Percentiles rank a stretch among this genome's conserved stretches.
Conservation (phyloP, 2,113 vertebrate species). For the Quiscalus mexicanus region DNA sequence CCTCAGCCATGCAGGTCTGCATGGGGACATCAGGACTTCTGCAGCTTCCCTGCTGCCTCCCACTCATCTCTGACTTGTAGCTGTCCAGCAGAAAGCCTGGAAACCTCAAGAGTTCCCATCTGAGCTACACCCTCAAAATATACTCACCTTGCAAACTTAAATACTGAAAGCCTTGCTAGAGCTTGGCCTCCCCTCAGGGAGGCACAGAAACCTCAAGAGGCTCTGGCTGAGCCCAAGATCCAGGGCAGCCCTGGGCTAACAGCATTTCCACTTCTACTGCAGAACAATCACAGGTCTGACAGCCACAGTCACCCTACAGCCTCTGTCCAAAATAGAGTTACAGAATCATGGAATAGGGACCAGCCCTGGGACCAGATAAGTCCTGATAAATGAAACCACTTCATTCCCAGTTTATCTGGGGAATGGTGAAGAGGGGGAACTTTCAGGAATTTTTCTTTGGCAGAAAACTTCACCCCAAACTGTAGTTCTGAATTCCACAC, state of each 20-base stretch:
- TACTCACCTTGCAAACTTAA: neutral
- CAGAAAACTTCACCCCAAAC: neutral
- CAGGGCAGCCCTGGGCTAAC: neutral
- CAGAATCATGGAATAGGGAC: accelerated
- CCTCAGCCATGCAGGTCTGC: accelerated
- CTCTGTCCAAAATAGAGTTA: neutral
- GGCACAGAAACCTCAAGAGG: neutral
- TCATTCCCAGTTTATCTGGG: neutral
- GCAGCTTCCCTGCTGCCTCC: neutral
- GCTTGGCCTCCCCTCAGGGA: neutral
- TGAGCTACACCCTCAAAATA: neutral
- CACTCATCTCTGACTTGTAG: neutral
- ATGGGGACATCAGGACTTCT: neutral
- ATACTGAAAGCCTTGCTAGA: neutral
- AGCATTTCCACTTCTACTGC: neutral
- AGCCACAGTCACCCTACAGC: neutral
- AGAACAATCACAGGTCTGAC: neutral
- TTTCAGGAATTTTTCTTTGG: neutral
- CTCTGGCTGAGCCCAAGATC: neutral
- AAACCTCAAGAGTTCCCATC: neutral
- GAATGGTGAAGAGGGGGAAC: neutral
- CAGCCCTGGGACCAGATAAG: neutral
- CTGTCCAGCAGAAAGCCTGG: neutral
- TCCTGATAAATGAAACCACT: neutral
- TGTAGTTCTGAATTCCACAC: neutral